Conservation (phyloP, 2,113 vertebrate species). For the Promerops cafer region DNA sequence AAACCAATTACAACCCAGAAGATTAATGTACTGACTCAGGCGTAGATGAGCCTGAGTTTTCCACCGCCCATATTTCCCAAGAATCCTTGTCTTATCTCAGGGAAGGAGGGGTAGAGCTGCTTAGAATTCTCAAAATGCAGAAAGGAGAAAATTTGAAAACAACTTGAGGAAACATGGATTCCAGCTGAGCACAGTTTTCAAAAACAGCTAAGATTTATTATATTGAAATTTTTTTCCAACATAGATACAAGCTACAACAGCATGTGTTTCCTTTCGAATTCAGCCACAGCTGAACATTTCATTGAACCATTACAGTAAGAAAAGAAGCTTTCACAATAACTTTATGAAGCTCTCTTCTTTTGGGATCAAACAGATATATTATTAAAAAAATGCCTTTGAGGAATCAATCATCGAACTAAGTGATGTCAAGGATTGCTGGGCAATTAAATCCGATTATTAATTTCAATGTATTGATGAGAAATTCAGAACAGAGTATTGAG, state of each 20-base stretch:
- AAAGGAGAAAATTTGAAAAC: slow-evolving; percentile 10
- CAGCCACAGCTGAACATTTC: background rate
- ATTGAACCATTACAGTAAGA: background rate
- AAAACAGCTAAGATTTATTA: slow-evolving; percentile 11
- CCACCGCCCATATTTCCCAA: background rate
- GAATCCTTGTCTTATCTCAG: background rate
- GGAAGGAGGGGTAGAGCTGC: background rate
- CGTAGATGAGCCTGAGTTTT: background rate
- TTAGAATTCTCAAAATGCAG: background rate
- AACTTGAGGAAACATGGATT: background rate
- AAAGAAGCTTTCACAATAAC: background rate
- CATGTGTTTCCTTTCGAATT: background rate
- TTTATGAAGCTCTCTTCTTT: background rate
- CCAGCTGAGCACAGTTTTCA: slow-evolving; percentile 7
- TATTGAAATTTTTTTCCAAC: background rate
- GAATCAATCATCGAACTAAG: background rate
- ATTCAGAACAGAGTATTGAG: background rate
- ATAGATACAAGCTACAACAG: background rate
- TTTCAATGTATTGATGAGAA: background rate
- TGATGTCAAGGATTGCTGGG: background rate
- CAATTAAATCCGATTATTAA: background rate
- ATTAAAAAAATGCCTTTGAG: background rate
- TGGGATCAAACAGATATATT: background rate
- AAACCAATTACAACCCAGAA: background rate
- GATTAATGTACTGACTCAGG: background rate